These are phyloP conservation scores for Punctoribates punctum DNA, from an alignment of 2,888 invertebrate species.

Conservation along the genomic window DNA sequence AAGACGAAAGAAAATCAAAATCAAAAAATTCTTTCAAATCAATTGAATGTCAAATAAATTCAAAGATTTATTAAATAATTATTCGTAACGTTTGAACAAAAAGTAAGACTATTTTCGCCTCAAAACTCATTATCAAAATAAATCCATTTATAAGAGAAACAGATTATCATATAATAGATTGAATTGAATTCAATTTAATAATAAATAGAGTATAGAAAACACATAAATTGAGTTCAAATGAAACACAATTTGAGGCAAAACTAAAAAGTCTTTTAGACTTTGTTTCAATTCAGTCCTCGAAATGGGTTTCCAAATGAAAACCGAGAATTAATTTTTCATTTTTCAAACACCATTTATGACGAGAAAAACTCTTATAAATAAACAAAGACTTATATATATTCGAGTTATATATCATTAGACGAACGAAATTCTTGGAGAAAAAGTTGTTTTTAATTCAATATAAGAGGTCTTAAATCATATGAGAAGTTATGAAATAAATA, in stretches of 20 bases:
- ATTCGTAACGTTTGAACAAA: not conserved
- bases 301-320: too few relatives aligned
- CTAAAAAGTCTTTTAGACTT: not conserved
- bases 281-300: too few relatives aligned
- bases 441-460: too few relatives aligned
- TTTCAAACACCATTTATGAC: too few relatives aligned
- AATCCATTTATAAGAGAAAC: not conserved
- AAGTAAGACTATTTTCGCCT: not conserved
- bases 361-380: too few relatives aligned
- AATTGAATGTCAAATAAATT: not conserved
- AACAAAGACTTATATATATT: too few relatives aligned
- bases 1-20: not conserved
- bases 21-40: not conserved
- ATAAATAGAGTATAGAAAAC: not conserved
- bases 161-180: constrained; percentile 13
- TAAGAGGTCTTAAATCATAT: too few relatives aligned
- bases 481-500: too few relatives aligned
- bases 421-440: too few relatives aligned
- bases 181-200: not conserved
- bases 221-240: not conserved
- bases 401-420: too few relatives aligned
- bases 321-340: too few relatives aligned
- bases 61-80: constrained; percentile 10
- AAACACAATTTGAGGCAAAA: not conserved
- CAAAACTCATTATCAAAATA: constrained; percentile 2